A percentile compares a stretch with the other conserved stretches of the same genome.
phyloP scores from a whole-genome alignment of 2,797 vertebrate genomes.

The Potorous gilbertii region DNA sequence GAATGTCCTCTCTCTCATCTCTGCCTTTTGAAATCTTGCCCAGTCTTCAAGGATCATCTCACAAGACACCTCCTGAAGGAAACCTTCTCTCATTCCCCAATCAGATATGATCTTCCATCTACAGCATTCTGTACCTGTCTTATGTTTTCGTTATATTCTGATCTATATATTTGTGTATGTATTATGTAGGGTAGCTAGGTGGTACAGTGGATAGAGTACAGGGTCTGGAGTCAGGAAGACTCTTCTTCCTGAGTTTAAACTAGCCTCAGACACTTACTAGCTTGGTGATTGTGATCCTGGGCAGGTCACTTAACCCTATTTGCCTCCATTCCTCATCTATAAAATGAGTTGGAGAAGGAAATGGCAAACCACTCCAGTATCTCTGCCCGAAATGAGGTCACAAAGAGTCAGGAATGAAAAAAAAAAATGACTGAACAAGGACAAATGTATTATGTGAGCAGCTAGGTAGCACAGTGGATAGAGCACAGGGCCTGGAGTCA shows the following conservation, averaged over 20 bases:
- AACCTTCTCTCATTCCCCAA: not conserved
- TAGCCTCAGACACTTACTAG: not conserved
- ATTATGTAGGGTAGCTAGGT: not conserved
- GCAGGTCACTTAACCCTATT: not conserved
- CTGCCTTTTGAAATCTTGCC: not conserved
- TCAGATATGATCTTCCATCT: not conserved
- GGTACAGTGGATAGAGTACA: not conserved
- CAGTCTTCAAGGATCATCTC: not conserved
- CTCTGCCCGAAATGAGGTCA: not conserved
- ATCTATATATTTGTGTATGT: not conserved
- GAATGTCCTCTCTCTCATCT: not conserved
- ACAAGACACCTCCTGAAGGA: not conserved
- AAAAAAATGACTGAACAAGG: not conserved
- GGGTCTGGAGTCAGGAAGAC: not conserved
- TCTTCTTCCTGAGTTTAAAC: not conserved
- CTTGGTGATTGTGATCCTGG: not conserved
- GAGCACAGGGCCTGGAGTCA: not conserved
- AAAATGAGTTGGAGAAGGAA: not conserved
- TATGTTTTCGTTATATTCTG: not conserved
- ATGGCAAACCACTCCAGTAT: not conserved
- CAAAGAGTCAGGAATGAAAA: not conserved
- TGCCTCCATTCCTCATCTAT: not conserved
- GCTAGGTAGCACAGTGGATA: not conserved
- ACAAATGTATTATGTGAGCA: not conserved
- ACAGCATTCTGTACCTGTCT: not conserved